phyloP scores from a whole-genome alignment of 2,888 invertebrate genomes.

The Quadroppia sp. region DNA sequence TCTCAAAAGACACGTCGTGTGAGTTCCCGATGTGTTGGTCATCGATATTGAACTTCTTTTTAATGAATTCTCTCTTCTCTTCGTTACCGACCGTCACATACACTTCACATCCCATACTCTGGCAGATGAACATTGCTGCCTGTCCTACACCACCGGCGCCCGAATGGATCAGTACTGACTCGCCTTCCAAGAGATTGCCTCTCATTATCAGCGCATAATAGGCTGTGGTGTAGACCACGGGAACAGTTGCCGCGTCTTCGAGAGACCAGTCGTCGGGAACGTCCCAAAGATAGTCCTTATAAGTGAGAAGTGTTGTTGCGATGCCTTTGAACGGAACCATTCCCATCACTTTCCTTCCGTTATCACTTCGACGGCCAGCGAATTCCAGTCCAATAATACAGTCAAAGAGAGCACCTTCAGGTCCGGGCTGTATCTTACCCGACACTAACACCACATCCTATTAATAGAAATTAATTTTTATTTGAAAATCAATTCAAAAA shows the following conservation, averaged over 20 bases:
- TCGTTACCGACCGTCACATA: slow-evolving; percentile 77
- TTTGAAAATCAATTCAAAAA: slow-evolving; percentile 64
- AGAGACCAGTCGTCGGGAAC: slow-evolving; percentile 81
- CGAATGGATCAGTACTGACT: slow-evolving; percentile 83
- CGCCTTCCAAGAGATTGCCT: slow-evolving; percentile 76
- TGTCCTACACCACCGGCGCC: slow-evolving; percentile 92
- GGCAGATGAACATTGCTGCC: slow-evolving; percentile 89
- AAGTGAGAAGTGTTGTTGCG: slow-evolving; percentile 68
- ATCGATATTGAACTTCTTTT: slow-evolving; percentile 76
- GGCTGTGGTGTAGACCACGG: slow-evolving; percentile 83
- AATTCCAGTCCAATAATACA: slow-evolving; percentile 94
- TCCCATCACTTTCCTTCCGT: slow-evolving; percentile 81
- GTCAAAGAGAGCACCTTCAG: slow-evolving; percentile 65
- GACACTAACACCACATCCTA: slow-evolving; percentile 97
- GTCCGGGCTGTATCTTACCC: slow-evolving; percentile 93
- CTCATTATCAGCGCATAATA: slow-evolving; percentile 82
- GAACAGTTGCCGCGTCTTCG: slow-evolving; percentile 86
- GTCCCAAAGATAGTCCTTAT: slow-evolving; percentile 69
- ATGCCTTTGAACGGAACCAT: slow-evolving; percentile 86
- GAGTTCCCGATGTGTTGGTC: slow-evolving; percentile 83
- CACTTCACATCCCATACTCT: slow-evolving; percentile 79
- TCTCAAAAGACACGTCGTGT: slow-evolving; percentile 84
- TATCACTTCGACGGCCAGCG: slow-evolving; percentile 67
- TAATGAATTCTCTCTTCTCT: slow-evolving; percentile 81
- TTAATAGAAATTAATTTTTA: background rate